These are phyloP conservation scores for Tricholauxania praeusta DNA, from an alignment of 2,888 invertebrate genomes.

Conservation along the genomic window DNA sequence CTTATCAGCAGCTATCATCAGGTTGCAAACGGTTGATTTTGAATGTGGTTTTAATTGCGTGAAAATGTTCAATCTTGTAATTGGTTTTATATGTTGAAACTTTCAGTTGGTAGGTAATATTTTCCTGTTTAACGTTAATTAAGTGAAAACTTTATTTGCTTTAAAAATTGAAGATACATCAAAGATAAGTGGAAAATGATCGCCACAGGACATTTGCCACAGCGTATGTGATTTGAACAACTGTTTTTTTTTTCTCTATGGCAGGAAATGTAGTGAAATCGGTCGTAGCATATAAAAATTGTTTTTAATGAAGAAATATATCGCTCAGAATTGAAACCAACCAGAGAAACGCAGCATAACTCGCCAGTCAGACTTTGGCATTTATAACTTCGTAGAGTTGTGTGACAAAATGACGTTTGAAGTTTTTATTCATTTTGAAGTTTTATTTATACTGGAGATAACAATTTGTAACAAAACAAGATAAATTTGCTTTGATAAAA, in stretches of 20 bases:
- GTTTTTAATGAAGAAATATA: neutral
- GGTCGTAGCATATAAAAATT: too few species aligned
- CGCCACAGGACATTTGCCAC: neutral
- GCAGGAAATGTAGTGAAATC: too few species aligned
- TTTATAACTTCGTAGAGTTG: neutral
- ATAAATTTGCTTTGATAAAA: too few species aligned
- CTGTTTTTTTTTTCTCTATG: too few species aligned
- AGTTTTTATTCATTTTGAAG: neutral
- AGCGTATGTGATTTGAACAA: neutral
- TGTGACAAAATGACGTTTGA: neutral
- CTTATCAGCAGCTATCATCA: constrained; percentile 26
- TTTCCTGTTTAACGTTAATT: constrained; percentile 18
- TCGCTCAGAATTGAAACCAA: too few species aligned
- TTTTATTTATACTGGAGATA: neutral
- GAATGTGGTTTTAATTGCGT: constrained; percentile 61
- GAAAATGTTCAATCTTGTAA: constrained; percentile 44
- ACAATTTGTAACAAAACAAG: neutral
- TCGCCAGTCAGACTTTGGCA: neutral
- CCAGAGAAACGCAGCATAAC: too few species aligned
- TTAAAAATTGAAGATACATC: constrained; percentile 35
- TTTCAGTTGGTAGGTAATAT: neutral
- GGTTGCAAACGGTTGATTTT: constrained; percentile 50
- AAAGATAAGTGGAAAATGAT: constrained; percentile 7
- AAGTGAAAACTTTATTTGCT: constrained; percentile 24
- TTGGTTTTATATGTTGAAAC: neutral